Base-by-base conservation (phyloP, 2,888 invertebrate genomes). In the Ferrisia virgata region DNA sequence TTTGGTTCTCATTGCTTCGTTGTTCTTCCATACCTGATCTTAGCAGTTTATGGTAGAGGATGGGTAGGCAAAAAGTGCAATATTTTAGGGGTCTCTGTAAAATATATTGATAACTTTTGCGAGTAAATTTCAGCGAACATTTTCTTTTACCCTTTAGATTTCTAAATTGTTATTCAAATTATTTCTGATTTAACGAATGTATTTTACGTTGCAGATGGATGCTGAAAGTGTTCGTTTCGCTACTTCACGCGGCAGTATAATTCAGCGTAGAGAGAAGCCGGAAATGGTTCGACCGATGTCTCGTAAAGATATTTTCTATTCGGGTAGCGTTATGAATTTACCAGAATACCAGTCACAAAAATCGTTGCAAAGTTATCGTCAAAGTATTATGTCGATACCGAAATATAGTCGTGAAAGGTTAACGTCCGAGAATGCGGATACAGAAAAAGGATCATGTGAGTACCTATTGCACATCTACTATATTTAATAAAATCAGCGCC, bases 241-340 rank as follows among this genome's bases (percentile, higher is more conserved):
- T 25, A 90, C 91, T 22, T 93, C 93, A 0, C 94, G 93, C 88
- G 88, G 93, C 6, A 88, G 87, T 85, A 89, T 91, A 0, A 88
- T 86, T 11, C 87, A 85, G 25, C 88, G 88, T 40, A 89, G 89
- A 85, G 92, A 92, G 87, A 91, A 96, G 91, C 1, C 82, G 1
- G 82, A 82, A 82, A 82, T 82, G 33, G 94, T 96, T 18, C 92
- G 97, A 22, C 98, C 98, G 2, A 90, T 98, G 90, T 97, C 97
- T 8, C 92, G 97, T 83, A 97, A 97, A 88, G 99, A 99, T 89
- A 98, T 98, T 88, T 98, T 99, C 91, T 98, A 98, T 90, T 96
- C 97, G 2, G 98, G 99, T 39, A 97, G 97, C 78, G 95, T 99
- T 31, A 91, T 94, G 85, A 96, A 98, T 90, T 91, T 99, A 87